Conservation (phyloP, 2,113 vertebrate species). For the Aramus guarauna region DNA sequence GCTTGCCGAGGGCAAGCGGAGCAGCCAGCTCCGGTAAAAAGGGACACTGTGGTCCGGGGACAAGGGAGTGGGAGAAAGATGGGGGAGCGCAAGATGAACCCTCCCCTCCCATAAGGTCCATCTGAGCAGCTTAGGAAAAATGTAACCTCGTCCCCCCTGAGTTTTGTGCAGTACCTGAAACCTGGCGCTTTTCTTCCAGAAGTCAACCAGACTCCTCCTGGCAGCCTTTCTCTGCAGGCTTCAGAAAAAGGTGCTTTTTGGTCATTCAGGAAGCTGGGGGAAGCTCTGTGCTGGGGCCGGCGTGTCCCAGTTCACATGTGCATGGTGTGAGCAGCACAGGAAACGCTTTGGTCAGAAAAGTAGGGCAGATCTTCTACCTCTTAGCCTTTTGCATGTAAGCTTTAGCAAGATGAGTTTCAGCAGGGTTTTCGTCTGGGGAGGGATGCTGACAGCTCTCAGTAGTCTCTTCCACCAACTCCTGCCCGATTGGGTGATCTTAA, state of each 20-base stretch:
- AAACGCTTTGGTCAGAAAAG: not conserved
- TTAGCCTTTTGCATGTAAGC: rapidly evolving
- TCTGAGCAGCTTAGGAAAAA: not conserved
- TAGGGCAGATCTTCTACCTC: not conserved
- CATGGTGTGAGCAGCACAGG: not conserved
- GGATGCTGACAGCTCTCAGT: not conserved
- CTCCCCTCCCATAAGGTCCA: not conserved
- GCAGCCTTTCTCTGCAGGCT: not conserved
- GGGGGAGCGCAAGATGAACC: not conserved
- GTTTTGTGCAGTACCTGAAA: not conserved
- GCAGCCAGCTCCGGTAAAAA: not conserved
- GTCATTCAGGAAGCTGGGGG: not conserved
- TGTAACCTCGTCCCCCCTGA: not conserved
- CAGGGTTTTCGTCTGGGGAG: not conserved
- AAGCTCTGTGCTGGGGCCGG: not conserved
- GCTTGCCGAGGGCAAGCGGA: not conserved
- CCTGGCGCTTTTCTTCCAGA: not conserved
- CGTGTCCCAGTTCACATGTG: not conserved
- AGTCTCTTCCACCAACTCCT: not conserved
- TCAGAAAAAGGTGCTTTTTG: not conserved
- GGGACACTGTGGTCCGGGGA: not conserved
- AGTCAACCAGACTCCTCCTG: not conserved
- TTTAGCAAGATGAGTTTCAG: not conserved
- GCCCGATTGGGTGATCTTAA: not conserved
- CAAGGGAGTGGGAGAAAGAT: not conserved